Evolutionary conservation across 2,113 vertebrate genomes (phyloP), one percentile per base, ranked within the genome.

Genomic region (Mionectes macconnelli): DNA sequence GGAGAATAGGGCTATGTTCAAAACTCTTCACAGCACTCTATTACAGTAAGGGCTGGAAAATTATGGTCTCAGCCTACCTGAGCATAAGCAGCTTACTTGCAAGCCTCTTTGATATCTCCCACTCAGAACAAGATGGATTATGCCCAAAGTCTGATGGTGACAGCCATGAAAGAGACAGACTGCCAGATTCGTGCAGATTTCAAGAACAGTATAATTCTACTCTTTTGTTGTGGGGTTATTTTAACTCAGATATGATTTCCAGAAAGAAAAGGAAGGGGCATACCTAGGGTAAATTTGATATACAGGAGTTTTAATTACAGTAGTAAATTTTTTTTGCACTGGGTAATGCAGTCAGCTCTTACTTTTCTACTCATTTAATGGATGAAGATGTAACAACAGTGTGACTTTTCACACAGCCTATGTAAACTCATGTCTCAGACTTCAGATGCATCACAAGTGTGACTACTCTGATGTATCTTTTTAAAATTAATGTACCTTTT

Each of bases 221-320:
- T 7, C 49, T 24, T 37, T 22, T 27, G 2, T 39, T 47, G 3
- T 18, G 5, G 6, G 13, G 1, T 10, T 1, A 10, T 64, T 56
- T 73, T 76, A 3, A 33, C 14, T 2, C 13, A 62, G 30, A 25
- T 55, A 69, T 70, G 27, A 55, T 63, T 75, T 70, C 35, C 5
- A 15, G 27, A 68, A 64, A n/a, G 25, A 83, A 83, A 85, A 83
- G 4, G 3, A 70, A 10, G 1, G 52, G 2, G 1, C 1, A 28
- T 72, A 22, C 6, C 3, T 59, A 22, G 31, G 5, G 10, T 63
- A 68, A 67, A 49, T 30, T 15, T 42, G 25, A 53, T 70, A 67
- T 37, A 30, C 13, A 62, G 1, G 6, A 57, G 14, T 70, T 63
- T 59, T 67, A 78, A 59, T 70, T 72, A 39, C 7, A 67, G 6